Evolutionary conservation across 2,888 invertebrate genomes (phyloP), one percentile per base, ranked within the genome.

Genomic region (Mythimna loreyi): DNA sequence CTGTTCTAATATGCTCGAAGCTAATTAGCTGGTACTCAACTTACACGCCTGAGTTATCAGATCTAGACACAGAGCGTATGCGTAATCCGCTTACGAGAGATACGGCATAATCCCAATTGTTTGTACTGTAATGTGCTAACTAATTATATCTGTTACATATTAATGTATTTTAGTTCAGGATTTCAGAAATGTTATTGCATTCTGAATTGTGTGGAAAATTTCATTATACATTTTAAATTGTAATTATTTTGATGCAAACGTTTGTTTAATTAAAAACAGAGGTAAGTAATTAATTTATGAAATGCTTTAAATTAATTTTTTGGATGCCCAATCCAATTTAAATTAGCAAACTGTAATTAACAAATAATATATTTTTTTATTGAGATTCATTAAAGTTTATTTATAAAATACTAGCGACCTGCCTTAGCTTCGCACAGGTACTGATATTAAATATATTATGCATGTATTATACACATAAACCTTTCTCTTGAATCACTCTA

Each of bases 1-100:
- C 19, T 9, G 21, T 21, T 52, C 28, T 43, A 50, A 67, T 60
- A 40, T 45, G 52, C n/a, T 9, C 21, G 3, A 28, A 52, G 47
- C 23, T 56, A 57, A 78, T 66, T 61, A 66, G 45, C 58, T 50
- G 21, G 23, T 66, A 55, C 25, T 68, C 45, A 64, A 8, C 8
- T 45, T 40, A 40, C 16, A 57, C 49, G 36, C 40, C 8, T 8
- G 43, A 65, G 23, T 80, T 75, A 59, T 52, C 36, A 55, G 33
- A 61, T 65, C 21, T 36, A 52, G 36, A 16, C 47, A 59, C 49
- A 28, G 16, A 76, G 55, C 40, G 36, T 62, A 56, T 45, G 56
- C 21, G 16, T 81, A 68, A 79, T 68, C 73, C 56, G 63, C 53
- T 81, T 72, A 81, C n/a, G 21, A 28, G 49, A 57, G 36, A 61